Conservation (phyloP, 92 coral and sea anemone species). For the Actinostola sp. region DNA sequence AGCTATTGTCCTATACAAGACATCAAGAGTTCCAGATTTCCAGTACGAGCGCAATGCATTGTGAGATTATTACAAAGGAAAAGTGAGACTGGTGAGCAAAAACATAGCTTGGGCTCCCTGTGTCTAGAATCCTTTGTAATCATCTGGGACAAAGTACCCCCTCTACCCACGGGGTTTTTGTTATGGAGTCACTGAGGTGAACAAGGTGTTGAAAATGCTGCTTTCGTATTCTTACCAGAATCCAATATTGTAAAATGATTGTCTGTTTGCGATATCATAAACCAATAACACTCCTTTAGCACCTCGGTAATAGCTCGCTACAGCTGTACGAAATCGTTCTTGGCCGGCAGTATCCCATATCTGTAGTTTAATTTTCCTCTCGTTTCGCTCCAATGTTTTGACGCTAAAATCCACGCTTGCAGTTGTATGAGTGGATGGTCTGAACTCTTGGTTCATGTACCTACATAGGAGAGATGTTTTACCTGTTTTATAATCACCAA, state of each 20-base stretch:
- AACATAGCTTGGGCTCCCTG: no score
- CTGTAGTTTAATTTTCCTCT: slow-evolving; percentile 72
- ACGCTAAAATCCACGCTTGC: slow-evolving; percentile 74
- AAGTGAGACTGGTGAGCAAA: no score
- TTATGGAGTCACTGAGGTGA: no score
- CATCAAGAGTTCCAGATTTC: no score
- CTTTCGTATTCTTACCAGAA: slow-evolving; percentile 66
- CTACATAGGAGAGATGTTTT: slow-evolving; percentile 78
- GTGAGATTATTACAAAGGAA: no score
- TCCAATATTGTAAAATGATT: slow-evolving; percentile 71
- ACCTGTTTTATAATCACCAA: slow-evolving; percentile 83
- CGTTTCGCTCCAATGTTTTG: slow-evolving; percentile 54
- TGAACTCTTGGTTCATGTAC: slow-evolving; percentile 67
- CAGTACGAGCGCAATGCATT: no score
- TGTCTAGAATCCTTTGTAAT: no score
- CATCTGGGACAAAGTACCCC: no score
- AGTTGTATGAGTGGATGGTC: slow-evolving; percentile 16
- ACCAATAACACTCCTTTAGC: slow-evolving; percentile 75
- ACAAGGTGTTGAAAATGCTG: no score
- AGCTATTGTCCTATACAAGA: no score
- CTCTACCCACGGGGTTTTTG: no score
- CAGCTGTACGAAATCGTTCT: slow-evolving; percentile 76
- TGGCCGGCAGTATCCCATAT: slow-evolving; percentile 91
- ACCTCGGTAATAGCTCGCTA: slow-evolving; percentile 72
- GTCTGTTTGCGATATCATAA: slow-evolving; percentile 78